Percentiles rank a stretch among this genome's conserved stretches.
Evolutionary conservation across 2,888 invertebrate species (phyloP).

Genomic region (Sylvicola fuscatus): DNA sequence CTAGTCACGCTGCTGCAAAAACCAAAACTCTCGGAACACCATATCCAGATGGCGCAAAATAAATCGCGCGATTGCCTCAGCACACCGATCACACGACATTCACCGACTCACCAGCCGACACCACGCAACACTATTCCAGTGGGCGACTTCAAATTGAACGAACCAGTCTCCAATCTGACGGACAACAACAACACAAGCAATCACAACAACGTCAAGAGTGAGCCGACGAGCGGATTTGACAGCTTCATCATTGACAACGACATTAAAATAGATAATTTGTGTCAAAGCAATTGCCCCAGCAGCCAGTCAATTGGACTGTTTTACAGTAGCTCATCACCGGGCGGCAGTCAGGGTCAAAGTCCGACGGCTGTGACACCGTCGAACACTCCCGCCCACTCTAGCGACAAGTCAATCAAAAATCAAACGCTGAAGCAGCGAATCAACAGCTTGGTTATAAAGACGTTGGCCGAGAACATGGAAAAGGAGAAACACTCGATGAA

Average conservation of each 20-base stretch:
- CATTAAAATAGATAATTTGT: slow-evolving; percentile 24
- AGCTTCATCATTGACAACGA: slow-evolving; percentile 21
- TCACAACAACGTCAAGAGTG: slow-evolving; percentile 12
- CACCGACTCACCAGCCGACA: slow-evolving; percentile 7
- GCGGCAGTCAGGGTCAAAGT: not conserved
- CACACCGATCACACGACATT: slow-evolving; percentile 14
- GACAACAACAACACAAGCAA: slow-evolving; percentile 7
- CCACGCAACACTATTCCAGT: slow-evolving; percentile 6
- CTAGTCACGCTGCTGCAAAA: slow-evolving; percentile 65
- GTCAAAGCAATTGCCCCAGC: slow-evolving; percentile 23
- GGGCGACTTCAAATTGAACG: slow-evolving; percentile 23
- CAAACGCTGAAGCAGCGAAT: slow-evolving; percentile 75
- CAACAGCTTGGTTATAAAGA: slow-evolving; percentile 71
- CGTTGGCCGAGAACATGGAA: slow-evolving; percentile 66
- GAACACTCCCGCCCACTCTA: slow-evolving; percentile 13
- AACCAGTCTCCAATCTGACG: slow-evolving; percentile 20
- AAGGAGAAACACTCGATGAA: slow-evolving; percentile 20
- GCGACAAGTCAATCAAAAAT: slow-evolving; percentile 22
- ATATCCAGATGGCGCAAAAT: slow-evolving; percentile 24
- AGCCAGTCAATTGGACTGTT: slow-evolving; percentile 24
- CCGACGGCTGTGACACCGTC: slow-evolving; percentile 8
- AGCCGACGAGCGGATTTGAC: slow-evolving; percentile 24
- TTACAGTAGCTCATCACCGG: slow-evolving; percentile 27
- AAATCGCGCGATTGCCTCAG: slow-evolving; percentile 23
- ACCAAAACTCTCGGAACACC: slow-evolving; percentile 42